Base-by-base conservation (phyloP, 2,797 vertebrate species). In the Chelon labrosus region DNA sequence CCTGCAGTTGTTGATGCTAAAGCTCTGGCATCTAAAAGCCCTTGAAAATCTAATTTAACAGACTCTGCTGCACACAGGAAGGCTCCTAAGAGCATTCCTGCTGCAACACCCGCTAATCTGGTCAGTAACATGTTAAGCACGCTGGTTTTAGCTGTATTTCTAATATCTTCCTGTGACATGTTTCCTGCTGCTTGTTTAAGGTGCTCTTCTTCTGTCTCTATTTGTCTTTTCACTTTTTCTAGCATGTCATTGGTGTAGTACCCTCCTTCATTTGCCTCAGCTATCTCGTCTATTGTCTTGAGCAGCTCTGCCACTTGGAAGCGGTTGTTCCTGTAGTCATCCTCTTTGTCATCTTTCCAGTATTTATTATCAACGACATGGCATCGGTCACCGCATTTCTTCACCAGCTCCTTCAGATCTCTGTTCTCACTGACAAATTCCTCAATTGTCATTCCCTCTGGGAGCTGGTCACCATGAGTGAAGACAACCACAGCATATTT, bases 341-440 rank as follows among this genome's bases (percentile, higher is more conserved):
- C 62, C 17, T 17, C 9, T 2, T 7, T 0, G 10, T 35, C 4
- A 7, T 16, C 14, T 4, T 75, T 65, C 87, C 88, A 89, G 62
- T 79, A 68, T 57, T 62, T 79, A 5, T 71, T 87, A 22, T 90
- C 88, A 1, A 84, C 4, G 0, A 84, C 82, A 0, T 86, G 85
- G 35, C 66, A 84, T 0, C 80, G 60, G 11, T 69, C 57, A 0
- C 73, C 73, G 0, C 84, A 88, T 59, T 74, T 82, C 44, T 39
- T n/a, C 51, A 86, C 68, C 3, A 88, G 61, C 14, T 77, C 63
- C 2, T 12, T 49, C 37, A 88, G 27, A 4, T 1, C 1, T 13
- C 19, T 0, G 9, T 25, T 82, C 0, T 64, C 1, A 0, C 2
- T 0, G 10, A 85, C 47, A 0, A 75, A 86, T 0, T 79, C 50